phyloP scores from a whole-genome alignment of 2,797 vertebrate species.

The Borostomias antarcticus region DNA sequence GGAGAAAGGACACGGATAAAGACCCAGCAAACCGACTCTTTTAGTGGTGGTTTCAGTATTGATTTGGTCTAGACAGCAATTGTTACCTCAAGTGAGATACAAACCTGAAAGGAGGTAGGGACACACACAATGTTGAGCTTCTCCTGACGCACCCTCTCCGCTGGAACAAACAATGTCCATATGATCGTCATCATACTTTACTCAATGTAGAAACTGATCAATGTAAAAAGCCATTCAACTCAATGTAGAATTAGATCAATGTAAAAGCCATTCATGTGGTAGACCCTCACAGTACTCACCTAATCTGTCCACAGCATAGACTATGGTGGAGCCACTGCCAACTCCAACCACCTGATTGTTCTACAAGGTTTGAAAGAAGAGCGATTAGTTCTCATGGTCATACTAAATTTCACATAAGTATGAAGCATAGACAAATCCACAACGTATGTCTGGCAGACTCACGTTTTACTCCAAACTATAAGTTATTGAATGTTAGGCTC shows the following conservation, averaged over 20 bases:
- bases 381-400: not conserved
- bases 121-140: constrained; percentile 91
- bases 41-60: not conserved
- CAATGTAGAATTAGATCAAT: not conserved
- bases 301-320: constrained; percentile 92
- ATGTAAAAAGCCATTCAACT: not conserved
- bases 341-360: constrained; percentile 96
- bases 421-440: not conserved
- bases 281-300: constrained; percentile 73
- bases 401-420: no score
- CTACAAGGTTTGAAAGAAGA: constrained; percentile 58
- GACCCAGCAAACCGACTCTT: constrained; percentile 1
- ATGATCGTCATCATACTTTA: not conserved
- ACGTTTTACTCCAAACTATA: no score
- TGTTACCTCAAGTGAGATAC: constrained; percentile 17
- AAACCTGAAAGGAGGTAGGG: constrained; percentile 96
- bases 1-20: not conserved
- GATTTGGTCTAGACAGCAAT: not conserved
- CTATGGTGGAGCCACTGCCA: constrained; percentile 95
- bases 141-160: constrained; percentile 89
- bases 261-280: not conserved
- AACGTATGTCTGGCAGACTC: no score
- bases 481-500: no score
- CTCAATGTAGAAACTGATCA: no score
- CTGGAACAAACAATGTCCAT: constrained; percentile 64